Evolutionary conservation across 2,888 invertebrate genomes (phyloP), one percentile per base, ranked within the genome.

Genomic region (Meandrusa payeni): DNA sequence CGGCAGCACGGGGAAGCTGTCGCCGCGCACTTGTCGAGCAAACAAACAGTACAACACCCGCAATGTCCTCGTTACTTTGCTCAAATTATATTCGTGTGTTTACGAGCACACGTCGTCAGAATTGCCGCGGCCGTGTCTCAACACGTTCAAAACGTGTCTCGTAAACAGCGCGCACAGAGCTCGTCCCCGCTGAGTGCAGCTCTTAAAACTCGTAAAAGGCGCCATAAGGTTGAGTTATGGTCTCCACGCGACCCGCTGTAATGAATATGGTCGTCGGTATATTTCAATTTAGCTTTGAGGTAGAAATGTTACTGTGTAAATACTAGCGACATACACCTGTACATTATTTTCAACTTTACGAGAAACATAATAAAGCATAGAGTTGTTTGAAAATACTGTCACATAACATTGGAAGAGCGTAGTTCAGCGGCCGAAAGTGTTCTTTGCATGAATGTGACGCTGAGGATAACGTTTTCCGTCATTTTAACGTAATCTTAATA

Each of bases 181-280:
- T 44, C 47, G 52, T 59, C 59, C 55, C 64, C 55, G 65, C 57
- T 50, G 69, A 72, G 71, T 66, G 61, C 61, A 52, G 66, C 78
- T 78, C 76, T 78, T 76, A 75, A 75, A 77, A 73, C 73, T 74
- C 76, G 75, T 75, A 76, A 80, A 73, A 77, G 74, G 74, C 67
- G 64, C 72, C 76, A 75, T 79, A 80, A 80, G 72, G 79, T 77
- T 79, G 79, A 82, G 73, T 79, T 79, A 81, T 69, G 51, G 57
- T 59, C 67, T 58, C 63, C 61, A 57, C 59, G 70, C 65, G 69
- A 67, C 65, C 59, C 59, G 60, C 49, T 57, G 69, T 83, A 83
- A 83, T 82, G 83, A 82, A 81, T 79, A 81, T 78, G 74, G 76
- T 69, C 57, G 63, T 52, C 77, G 69, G 79, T 83, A 83, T 83